Evolutionary conservation across 2,888 invertebrate genomes (phyloP), one percentile per base, ranked within the genome.

Genomic region (Spisula subtruncata): DNA sequence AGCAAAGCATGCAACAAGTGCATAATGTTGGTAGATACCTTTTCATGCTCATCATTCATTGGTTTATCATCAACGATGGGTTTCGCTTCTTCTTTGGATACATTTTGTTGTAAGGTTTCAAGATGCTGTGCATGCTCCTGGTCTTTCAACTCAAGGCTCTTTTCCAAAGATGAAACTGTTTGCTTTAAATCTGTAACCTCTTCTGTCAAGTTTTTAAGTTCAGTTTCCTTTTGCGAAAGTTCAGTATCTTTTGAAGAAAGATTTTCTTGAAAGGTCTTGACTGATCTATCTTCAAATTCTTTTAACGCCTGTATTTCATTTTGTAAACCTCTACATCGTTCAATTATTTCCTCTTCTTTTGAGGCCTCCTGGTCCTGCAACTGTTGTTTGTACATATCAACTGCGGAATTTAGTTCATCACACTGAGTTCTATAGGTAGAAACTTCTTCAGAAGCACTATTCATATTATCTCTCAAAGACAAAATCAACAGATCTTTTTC

Each of bases 401-500:
- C 80, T 32, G 89, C 92, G 46, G 86, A 86, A 51, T 88, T 54
- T 10, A 89, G 32, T 56, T 88, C 89, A 12, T 85, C 79, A 56
- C 85, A 89, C 71, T 87, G 85, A 46, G 41, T 56, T 54, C 71
- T 87, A 46, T 75, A 81, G 18, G 80, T 20, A 29, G 82, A 79
- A n/a, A 86, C 71, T 85, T 89, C 88, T 81, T 79, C 60, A 32
- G 88, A 82, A 32, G 48, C 32, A 35, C 75, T 80, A 66, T 85
- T 71, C 25, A 92, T 85, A 51, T 85, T 89, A 46, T 87, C 87
- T 81, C 88, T 92, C 20, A 92, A 60, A 46, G 92, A 91, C 35
- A 41, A 41, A 29, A 92, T 81, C 46, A 92, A 60, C 12, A 85
- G 75, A 85, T 92, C 89, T 54, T 89, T 91, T 85, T 89, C 92